Evolutionary conservation across 2,797 vertebrate genomes (phyloP).

Genomic region (Falco naumanni): DNA sequence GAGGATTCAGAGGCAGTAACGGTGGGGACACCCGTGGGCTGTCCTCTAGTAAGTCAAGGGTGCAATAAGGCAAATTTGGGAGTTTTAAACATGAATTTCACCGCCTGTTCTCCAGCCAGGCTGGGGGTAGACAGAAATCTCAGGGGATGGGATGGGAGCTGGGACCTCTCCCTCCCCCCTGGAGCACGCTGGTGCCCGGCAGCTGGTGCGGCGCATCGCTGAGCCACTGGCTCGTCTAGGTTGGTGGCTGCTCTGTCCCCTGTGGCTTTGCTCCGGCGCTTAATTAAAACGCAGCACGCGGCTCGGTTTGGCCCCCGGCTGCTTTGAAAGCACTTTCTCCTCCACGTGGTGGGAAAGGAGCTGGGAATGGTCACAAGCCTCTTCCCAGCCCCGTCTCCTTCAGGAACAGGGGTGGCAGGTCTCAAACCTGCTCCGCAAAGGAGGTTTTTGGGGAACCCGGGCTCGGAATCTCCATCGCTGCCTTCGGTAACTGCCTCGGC

Average conservation of each 20-base stretch:
- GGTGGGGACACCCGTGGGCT: background rate
- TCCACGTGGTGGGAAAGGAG: background rate
- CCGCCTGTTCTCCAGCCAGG: background rate
- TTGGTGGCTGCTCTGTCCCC: background rate
- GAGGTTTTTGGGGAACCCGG: background rate
- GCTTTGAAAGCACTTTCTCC: background rate
- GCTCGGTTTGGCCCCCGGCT: accelerated
- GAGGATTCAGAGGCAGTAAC: background rate
- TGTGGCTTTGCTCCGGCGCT: background rate
- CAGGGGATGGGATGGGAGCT: no score
- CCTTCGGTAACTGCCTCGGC: accelerated
- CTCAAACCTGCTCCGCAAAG: background rate
- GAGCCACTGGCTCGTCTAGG: no score
- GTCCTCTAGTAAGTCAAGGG: background rate
- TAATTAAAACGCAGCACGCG: background rate
- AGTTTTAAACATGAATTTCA: background rate
- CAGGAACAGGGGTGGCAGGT: background rate
- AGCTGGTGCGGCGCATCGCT: background rate
- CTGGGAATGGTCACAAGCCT: background rate
- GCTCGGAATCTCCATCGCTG: background rate
- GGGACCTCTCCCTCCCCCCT: background rate
- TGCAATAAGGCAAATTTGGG: background rate
- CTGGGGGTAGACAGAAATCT: background rate
- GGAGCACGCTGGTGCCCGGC: accelerated
- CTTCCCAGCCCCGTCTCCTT: background rate